phyloP scores from a whole-genome alignment of 2,888 invertebrate genomes.

The Rotaria sp. region DNA sequence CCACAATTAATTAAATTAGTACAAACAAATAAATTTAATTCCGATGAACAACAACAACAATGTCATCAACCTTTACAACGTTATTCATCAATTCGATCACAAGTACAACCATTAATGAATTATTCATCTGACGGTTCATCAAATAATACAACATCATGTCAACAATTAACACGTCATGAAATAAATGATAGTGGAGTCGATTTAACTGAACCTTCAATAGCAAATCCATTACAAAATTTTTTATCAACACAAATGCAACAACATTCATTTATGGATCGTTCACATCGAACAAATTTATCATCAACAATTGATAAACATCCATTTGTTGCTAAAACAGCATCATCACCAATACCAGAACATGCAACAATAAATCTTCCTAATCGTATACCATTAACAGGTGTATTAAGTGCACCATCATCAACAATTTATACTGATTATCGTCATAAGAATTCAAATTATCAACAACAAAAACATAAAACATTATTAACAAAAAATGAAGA shows the following conservation, averaged over 20 bases:
- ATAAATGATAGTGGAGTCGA: constrained; percentile 11
- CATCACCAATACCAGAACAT: constrained; percentile 18
- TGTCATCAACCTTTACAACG: background rate
- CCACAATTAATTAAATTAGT: background rate
- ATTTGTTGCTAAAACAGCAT: constrained; percentile 15
- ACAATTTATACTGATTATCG: background rate
- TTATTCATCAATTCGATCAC: background rate
- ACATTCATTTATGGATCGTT: background rate
- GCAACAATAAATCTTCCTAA: background rate
- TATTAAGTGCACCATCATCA: background rate
- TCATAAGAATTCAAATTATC: background rate
- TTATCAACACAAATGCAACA: background rate
- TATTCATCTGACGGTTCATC: background rate
- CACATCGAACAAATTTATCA: background rate
- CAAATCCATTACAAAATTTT: background rate
- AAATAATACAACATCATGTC: background rate
- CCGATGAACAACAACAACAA: background rate
- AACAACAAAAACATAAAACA: background rate
- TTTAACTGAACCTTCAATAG: background rate
- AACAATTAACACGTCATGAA: background rate
- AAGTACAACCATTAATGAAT: background rate
- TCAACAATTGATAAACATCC: background rate
- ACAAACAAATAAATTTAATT: background rate
- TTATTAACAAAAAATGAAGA: background rate
- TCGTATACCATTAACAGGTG: background rate